These are phyloP conservation scores for Tenebrosternarchus preto DNA, from an alignment of 2,113 vertebrate species.

Conservation along the genomic window DNA sequence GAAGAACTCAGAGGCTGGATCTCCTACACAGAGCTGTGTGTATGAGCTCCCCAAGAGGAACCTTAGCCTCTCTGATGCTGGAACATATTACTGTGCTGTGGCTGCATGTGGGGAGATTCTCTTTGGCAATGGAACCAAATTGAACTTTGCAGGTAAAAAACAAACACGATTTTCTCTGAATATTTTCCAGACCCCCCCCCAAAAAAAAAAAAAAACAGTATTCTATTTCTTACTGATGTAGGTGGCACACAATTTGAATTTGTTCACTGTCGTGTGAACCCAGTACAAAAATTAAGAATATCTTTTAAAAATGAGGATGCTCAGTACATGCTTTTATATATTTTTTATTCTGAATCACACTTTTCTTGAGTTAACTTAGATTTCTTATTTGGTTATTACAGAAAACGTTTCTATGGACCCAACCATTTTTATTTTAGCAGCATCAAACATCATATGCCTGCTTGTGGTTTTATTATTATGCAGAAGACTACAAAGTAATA, in stretches of 20 bases:
- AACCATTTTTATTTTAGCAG: not conserved
- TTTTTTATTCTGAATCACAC: not conserved
- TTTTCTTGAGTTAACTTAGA: not conserved
- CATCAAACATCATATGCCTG: not conserved
- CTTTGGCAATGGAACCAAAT: not conserved
- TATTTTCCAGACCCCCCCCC: not conserved
- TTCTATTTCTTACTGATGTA: not conserved
- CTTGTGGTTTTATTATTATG: not conserved
- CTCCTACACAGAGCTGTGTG: constrained; percentile 1
- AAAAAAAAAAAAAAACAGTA: too few relatives aligned
- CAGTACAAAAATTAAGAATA: too few relatives aligned
- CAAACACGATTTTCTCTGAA: not conserved
- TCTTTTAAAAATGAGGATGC: not conserved
- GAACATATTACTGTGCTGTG: too few relatives aligned
- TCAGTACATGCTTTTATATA: not conserved
- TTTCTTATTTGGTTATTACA: not conserved
- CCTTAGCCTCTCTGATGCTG: too few relatives aligned
- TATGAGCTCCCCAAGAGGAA: too few relatives aligned
- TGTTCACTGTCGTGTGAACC: too few relatives aligned
- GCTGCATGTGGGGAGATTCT: not conserved
- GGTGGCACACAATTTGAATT: not conserved
- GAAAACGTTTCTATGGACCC: not conserved
- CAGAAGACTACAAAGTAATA: not conserved
- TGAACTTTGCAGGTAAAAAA: constrained; percentile 1
- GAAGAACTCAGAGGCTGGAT: not conserved